Evolutionary conservation across 2,113 vertebrate genomes (phyloP).

Genomic region (Cyprinus carpio): DNA sequence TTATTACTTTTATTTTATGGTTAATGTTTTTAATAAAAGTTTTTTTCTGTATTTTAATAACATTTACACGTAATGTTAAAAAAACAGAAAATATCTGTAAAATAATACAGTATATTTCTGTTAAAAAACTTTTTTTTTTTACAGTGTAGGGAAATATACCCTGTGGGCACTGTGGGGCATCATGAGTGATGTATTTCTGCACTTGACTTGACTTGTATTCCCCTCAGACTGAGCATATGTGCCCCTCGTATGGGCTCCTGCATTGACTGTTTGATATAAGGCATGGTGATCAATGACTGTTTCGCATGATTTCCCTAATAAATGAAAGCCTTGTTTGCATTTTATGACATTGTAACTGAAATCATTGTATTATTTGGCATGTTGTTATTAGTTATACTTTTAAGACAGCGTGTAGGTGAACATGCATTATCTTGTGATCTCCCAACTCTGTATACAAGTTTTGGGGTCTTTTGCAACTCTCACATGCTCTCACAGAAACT

Average conservation of each 20-base stretch:
- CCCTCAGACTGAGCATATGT: not conserved
- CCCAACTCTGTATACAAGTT: not conserved
- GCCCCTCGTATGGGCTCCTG: too few species aligned
- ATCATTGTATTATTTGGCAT: not conserved
- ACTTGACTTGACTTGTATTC: conserved; percentile 13
- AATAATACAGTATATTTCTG: too few species aligned
- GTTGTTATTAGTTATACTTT: not conserved
- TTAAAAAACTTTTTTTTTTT: too few species aligned
- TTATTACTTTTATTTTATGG: too few species aligned
- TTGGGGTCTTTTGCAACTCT: too few species aligned
- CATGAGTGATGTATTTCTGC: conserved; percentile 20
- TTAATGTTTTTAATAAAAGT: too few species aligned
- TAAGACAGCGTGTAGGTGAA: not conserved
- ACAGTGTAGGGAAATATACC: too few species aligned
- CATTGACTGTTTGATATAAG: too few species aligned
- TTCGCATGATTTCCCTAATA: not conserved
- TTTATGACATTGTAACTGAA: not conserved
- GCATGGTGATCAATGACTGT: not conserved
- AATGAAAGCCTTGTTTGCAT: not conserved
- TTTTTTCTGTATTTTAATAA: too few species aligned
- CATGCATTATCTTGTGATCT: not conserved
- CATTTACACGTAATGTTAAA: too few species aligned
- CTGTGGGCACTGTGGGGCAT: not conserved
- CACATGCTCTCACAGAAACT: too few species aligned
- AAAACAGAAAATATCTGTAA: too few species aligned